Evolutionary conservation across 2,888 invertebrate genomes (phyloP).

Genomic region (Patella depressa): DNA sequence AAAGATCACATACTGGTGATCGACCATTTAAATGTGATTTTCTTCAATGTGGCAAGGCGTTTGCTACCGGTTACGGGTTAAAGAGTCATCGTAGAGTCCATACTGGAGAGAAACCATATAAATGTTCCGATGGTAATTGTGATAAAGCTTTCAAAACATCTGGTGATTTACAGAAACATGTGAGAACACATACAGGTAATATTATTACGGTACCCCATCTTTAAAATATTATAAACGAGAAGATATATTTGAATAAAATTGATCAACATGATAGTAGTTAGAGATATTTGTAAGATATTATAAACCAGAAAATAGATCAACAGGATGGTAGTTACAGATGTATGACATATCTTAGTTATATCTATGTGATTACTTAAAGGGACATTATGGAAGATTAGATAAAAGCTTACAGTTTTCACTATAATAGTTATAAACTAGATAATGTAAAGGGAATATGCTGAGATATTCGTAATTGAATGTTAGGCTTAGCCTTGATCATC

Average conservation of each 20-base stretch:
- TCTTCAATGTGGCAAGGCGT: constrained; percentile 70
- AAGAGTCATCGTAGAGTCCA: constrained; percentile 77
- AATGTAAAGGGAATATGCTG: too few species aligned
- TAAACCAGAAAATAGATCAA: too few species aligned
- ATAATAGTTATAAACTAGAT: too few species aligned
- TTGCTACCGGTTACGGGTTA: constrained; percentile 74
- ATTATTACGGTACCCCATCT: background rate
- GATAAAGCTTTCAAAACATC: constrained; percentile 77
- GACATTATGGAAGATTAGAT: too few species aligned
- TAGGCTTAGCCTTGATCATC: too few species aligned
- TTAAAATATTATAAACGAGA: background rate
- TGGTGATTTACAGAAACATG: constrained; percentile 77
- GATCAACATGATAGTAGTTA: too few species aligned
- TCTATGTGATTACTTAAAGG: too few species aligned
- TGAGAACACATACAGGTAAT: constrained; percentile 76
- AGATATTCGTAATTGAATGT: too few species aligned
- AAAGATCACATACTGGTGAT: constrained; percentile 72
- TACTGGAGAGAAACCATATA: constrained; percentile 77
- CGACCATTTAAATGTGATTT: constrained; percentile 71
- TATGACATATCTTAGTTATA: too few species aligned
- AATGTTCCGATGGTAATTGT: constrained; percentile 74
- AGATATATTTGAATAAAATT: background rate
- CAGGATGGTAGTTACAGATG: too few species aligned
- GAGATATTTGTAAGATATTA: too few species aligned
- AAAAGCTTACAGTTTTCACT: too few species aligned